Evolutionary conservation across 1,140 invertebrate genomes (phyloP), one percentile per base, ranked within the genome.

Genomic region (Polypedilum vanderplanki): DNA sequence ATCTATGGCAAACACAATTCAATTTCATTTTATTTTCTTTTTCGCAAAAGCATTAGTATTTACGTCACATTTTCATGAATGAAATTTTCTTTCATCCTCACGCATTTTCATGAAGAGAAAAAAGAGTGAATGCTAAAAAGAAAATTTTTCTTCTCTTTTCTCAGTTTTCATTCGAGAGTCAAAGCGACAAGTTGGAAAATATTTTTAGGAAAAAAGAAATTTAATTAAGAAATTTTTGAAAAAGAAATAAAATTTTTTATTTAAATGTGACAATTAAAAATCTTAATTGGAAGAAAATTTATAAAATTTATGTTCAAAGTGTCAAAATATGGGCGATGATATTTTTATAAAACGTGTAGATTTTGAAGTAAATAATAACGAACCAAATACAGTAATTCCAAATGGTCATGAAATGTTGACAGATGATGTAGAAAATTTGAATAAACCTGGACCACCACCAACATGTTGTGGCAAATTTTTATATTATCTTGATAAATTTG

Each of bases 341-440:
- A 70, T 70, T 18, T 70, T 70, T 18, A 17, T 70, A 10, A 70
- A 70, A 70, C 65, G 65, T 22, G 65, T 70, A 18, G 65, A 70
- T 22, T 70, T 70, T 70, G 65, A 70, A 18, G 20, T 70, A 22
- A 70, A 70, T 18, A 70, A 70, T 70, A 70, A 70, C 20, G 17
- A 70, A 17, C 10, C 65, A 22, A 22, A 20, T 5, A 70, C 4
- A 8, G 8, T 18, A 18, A 18, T 70, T 18, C 65, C 20, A 18
- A 70, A 18, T 9, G 20, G 10, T 70, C 5, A 10, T 70, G 17
- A 18, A 18, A n/a, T 70, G 18, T 7, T 20, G 7, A 70, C 3
- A n/a, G 46, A 70, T 70, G 65, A 70, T 70, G 65, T 20, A 18
- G 65, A 70, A 70, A 70, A 70, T 17, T 18, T 20, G 65, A 70